Base-by-base conservation (phyloP, 2,113 vertebrate genomes). In the Patagioenas fasciata region DNA sequence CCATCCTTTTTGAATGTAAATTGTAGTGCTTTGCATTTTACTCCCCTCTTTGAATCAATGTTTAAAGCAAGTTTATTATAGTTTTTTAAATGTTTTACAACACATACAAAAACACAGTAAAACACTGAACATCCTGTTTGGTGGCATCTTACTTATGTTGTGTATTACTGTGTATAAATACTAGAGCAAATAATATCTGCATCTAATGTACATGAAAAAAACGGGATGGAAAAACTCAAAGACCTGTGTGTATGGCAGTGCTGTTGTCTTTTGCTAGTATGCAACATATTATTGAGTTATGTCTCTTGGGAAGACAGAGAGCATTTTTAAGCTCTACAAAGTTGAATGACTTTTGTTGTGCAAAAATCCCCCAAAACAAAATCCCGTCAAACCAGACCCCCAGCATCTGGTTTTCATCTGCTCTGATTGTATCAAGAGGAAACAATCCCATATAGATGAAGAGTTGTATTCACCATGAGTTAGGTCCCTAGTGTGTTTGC, bases 371-470 rank as follows among this genome's bases (percentile, higher is more conserved):
- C 91, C 75, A 92, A 94, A 93, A 48, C 56, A 87, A 94, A 95
- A 90, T 92, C 58, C 70, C 72, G 84, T 91, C 93, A 91, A 95
- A 74, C 56, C 78, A 91, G 94, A 91, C 80, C 92, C 78, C 60
- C 67, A 85, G 82, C 94, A 97, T 95, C 84, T 97, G 95, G 70
- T 89, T 92, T 91, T 94, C 85, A 94, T 97, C 92, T 95, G n/a
- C 80, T 93, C 53, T 80, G 93, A 95, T 83, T 94, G 48, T 96
- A 88, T 94, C 40, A 95, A 89, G 94, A 95, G 91, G 92, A 96
- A 95, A 88, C 74, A 96, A 75, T 89, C 83, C 47, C 38, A 48
- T 94, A 72, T 94, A 93, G 85, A 94, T 91, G 80, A 97, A 95
- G 53, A 94, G 65, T 79, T 95, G 89, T 85, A 64, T 91, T 75